Percentiles rank a stretch among this genome's conserved stretches.
Evolutionary conservation across 2,797 vertebrate species (phyloP).

Genomic region (Acridotheres tristis): DNA sequence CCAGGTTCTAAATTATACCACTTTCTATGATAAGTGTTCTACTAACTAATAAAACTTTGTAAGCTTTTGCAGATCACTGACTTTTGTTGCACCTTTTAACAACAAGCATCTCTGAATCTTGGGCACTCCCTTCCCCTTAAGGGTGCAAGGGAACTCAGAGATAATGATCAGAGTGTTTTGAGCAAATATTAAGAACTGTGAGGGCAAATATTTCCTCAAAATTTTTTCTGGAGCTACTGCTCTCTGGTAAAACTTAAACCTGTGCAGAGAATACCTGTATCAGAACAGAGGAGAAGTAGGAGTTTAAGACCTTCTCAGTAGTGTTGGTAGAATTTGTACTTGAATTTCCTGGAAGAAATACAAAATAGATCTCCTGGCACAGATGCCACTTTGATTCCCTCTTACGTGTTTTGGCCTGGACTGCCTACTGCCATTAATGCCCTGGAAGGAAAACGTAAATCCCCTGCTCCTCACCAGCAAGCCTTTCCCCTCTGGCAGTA

Average conservation of each 20-base stretch:
- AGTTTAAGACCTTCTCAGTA: background rate
- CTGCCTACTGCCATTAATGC: background rate
- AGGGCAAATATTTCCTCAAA: background rate
- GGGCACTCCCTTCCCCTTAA: background rate
- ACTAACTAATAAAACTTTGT: background rate
- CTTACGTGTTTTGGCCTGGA: background rate
- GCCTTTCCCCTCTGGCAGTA: background rate
- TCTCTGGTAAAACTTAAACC: background rate
- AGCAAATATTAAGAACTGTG: background rate
- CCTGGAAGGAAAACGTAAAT: background rate
- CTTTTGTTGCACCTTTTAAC: background rate
- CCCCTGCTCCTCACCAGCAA: background rate
- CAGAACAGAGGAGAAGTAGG: background rate
- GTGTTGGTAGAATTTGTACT: background rate
- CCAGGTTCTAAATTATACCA: background rate
- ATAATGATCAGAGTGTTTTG: background rate
- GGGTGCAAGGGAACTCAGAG: background rate
- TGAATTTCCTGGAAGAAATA: background rate
- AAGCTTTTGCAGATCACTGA: background rate
- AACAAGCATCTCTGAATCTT: background rate
- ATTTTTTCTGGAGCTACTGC: background rate
- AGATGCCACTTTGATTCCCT: background rate
- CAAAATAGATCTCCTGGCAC: background rate
- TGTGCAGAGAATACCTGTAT: background rate
- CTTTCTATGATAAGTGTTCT: background rate